phyloP scores from a whole-genome alignment of 2,888 invertebrate species.

The Ornithoptera alexandrae region DNA sequence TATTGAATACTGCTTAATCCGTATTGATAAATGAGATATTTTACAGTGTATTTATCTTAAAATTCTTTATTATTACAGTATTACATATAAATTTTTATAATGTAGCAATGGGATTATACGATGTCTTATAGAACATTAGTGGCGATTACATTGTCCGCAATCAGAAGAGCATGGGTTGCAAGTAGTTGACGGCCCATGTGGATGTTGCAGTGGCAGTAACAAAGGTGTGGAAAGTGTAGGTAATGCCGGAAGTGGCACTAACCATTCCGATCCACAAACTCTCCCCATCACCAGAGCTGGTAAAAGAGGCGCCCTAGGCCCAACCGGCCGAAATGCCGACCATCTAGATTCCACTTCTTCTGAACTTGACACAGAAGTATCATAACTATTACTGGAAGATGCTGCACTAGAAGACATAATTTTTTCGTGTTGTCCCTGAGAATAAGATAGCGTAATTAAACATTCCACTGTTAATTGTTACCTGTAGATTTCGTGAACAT shows the following conservation, averaged over 20 bases:
- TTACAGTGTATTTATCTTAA: too few species aligned
- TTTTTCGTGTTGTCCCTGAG: slow-evolving; percentile 63
- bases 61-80: too few species aligned
- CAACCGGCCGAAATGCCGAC: slow-evolving; percentile 75
- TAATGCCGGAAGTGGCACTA: slow-evolving; percentile 69
- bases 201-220: slow-evolving; percentile 67
- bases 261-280: slow-evolving; percentile 76
- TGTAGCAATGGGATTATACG: too few species aligned
- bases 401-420: slow-evolving; percentile 40
- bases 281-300: slow-evolving; percentile 74
- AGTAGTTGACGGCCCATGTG: slow-evolving; percentile 50
- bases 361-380: slow-evolving; percentile 62
- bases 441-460: background rate
- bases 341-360: slow-evolving; percentile 63
- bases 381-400: slow-evolving; percentile 48
- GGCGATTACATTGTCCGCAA: slow-evolving; percentile 72
- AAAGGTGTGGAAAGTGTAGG: slow-evolving; percentile 64
- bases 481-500: too few species aligned
- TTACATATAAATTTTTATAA: too few species aligned
- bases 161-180: slow-evolving; percentile 71
- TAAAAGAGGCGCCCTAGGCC: slow-evolving; percentile 68
- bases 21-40: too few species aligned
- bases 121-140: slow-evolving; percentile 38
- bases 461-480: background rate
- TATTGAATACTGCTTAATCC: too few species aligned